Percentiles rank a stretch among this genome's conserved stretches.
These are phyloP conservation scores for Romanogobio albipinnatus DNA, from an alignment of 2,113 vertebrate genomes.

Conservation along the genomic window DNA sequence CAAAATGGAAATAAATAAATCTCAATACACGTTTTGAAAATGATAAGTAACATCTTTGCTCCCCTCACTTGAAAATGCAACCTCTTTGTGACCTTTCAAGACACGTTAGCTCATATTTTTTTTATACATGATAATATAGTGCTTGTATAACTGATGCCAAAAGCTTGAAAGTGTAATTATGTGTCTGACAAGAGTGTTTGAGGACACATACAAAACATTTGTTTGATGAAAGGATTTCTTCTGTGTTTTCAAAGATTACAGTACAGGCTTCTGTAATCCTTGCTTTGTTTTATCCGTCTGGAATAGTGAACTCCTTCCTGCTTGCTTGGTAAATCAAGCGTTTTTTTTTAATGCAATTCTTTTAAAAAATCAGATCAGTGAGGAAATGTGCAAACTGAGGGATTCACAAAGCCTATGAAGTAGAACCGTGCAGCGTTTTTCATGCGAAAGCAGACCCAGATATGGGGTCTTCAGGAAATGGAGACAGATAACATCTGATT, in stretches of 20 bases:
- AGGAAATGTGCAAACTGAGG: not conserved
- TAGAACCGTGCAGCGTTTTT: not conserved
- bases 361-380: not conserved
- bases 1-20: not conserved
- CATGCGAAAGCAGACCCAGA: not conserved
- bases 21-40: not conserved
- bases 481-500: conserved; percentile 42
- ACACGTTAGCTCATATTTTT: not conserved
- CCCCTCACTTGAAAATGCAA: not conserved
- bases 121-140: not conserved
- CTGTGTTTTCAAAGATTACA: not conserved
- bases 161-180: conserved; percentile 18
- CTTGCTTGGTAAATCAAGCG: not conserved
- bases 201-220: not conserved
- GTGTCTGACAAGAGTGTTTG: not conserved
- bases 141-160: conserved; percentile 1
- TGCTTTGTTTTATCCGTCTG: not conserved
- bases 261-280: not conserved
- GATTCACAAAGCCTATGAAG: not conserved
- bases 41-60: not conserved
- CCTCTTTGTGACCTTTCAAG: not conserved
- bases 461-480: conserved; percentile 19
- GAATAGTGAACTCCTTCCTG: not conserved
- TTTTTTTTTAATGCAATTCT: not conserved
- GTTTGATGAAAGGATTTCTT: not conserved